Conservation (phyloP, 2,797 vertebrate species). For the Tachyglossus aculeatus region DNA sequence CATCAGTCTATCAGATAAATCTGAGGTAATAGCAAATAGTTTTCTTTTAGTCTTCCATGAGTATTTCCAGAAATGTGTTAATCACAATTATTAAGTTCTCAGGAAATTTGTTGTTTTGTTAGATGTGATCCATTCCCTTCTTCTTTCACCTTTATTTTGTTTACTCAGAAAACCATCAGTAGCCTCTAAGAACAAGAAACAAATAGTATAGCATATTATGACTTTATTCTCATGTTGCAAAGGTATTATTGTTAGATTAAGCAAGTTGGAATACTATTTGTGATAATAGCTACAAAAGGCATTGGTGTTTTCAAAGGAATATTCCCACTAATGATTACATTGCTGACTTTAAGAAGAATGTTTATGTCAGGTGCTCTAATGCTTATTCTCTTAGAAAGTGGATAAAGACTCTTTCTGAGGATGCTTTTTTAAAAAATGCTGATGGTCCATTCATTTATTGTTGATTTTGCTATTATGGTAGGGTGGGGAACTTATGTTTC, state of each 20-base stretch:
- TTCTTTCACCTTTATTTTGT: not conserved
- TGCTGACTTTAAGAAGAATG: slow-evolving; percentile 16
- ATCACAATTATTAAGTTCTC: not conserved
- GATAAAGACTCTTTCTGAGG: too few relatives aligned
- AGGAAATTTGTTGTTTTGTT: not conserved
- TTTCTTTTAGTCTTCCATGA: not conserved
- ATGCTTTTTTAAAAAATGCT: too few relatives aligned
- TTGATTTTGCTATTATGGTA: too few relatives aligned
- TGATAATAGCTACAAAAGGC: slow-evolving; percentile 1
- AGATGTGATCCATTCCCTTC: not conserved
- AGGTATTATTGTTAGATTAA: not conserved
- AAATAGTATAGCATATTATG: too few relatives aligned
- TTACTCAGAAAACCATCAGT: slow-evolving; percentile 5
- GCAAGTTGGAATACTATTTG: not conserved
- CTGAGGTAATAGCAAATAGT: not conserved
- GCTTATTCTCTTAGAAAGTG: too few relatives aligned
- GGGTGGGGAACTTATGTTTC: too few relatives aligned
- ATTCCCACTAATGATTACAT: slow-evolving; percentile 20
- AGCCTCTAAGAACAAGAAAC: not conserved
- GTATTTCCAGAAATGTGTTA: not conserved
- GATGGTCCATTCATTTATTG: too few relatives aligned
- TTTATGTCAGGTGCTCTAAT: too few relatives aligned
- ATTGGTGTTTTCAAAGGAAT: not conserved
- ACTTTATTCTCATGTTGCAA: too few relatives aligned
- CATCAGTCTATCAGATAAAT: slow-evolving; percentile 4